Percentiles rank a stretch among this genome's conserved stretches.
Evolutionary conservation across 2,797 vertebrate species (phyloP).

Genomic region (Thripadectes ignobilis): DNA sequence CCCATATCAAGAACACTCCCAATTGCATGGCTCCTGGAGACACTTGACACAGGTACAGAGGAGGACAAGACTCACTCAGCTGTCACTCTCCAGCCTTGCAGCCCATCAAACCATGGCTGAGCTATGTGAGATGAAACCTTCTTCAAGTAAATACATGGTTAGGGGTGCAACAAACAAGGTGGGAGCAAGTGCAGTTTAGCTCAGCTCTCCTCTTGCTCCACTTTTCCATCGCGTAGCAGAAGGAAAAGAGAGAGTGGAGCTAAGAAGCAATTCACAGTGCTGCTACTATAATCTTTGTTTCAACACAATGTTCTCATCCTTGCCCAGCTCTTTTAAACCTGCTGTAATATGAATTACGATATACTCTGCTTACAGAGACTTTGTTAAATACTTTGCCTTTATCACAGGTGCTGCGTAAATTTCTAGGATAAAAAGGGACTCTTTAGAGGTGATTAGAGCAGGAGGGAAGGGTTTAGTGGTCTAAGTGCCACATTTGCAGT

Average conservation of each 20-base stretch:
- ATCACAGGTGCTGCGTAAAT: constrained; percentile 20
- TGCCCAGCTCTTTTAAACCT: constrained; percentile 42
- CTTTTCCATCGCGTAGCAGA: background rate
- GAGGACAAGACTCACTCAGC: background rate
- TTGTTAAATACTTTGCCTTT: constrained; percentile 58
- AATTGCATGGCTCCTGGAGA: background rate
- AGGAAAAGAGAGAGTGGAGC: constrained; percentile 9
- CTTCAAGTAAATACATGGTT: background rate
- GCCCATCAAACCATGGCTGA: background rate
- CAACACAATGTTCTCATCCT: constrained; percentile 29
- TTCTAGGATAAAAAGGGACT: constrained; percentile 32
- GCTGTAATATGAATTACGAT: constrained; percentile 53
- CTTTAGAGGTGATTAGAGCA: constrained; percentile 61
- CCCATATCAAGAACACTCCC: background rate
- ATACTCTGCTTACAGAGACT: background rate
- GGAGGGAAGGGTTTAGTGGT: constrained; percentile 26
- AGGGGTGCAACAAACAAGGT: background rate
- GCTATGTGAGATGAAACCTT: background rate
- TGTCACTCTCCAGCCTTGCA: background rate
- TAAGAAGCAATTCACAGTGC: background rate
- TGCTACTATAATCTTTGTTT: constrained; percentile 39
- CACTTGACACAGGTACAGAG: background rate
- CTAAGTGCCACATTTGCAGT: constrained; percentile 52
- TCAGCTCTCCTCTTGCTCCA: background rate
- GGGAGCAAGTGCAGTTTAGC: background rate